Conservation (phyloP, 2,888 invertebrate genomes). For the Volucella inflata region DNA sequence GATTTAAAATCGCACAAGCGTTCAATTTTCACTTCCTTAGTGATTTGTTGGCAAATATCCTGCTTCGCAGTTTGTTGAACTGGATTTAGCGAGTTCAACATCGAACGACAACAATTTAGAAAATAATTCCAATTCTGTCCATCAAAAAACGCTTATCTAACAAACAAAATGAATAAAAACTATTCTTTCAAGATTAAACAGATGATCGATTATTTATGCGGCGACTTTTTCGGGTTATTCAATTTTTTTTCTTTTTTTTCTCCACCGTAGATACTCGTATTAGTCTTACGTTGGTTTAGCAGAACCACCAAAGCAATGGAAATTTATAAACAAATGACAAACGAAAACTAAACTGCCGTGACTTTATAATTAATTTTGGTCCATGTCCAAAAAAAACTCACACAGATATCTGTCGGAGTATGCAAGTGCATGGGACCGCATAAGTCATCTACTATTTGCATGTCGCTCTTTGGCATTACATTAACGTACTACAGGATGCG, state of each 20-base stretch:
- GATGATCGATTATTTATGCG: constrained; percentile 29
- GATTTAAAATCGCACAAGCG: not conserved
- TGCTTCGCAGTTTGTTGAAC: constrained; percentile 59
- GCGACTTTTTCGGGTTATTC: constrained; percentile 55
- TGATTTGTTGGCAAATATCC: constrained; percentile 31
- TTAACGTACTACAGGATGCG: constrained; percentile 29
- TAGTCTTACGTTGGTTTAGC: constrained; percentile 4
- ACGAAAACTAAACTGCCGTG: constrained; percentile 64
- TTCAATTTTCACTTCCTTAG: constrained; percentile 21
- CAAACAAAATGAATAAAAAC: not conserved
- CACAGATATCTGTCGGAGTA: constrained; percentile 2
- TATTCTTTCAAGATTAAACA: constrained; percentile 33
- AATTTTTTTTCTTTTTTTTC: constrained; percentile 10
- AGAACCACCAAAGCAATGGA: constrained; percentile 27
- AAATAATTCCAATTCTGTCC: constrained; percentile 39
- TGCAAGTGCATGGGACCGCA: constrained; percentile 34
- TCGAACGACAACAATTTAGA: constrained; percentile 5
- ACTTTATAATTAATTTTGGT: constrained; percentile 73
- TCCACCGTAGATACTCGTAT: constrained; percentile 22
- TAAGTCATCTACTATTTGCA: constrained; percentile 20
- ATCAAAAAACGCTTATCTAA: constrained; percentile 26
- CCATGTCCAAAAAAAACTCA: constrained; percentile 57
- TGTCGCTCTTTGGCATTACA: not conserved
- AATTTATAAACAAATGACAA: constrained; percentile 71
- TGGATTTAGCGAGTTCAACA: constrained; percentile 4